Conservation (phyloP, 2,797 vertebrate genomes). For the Hoplostethus mediterraneus region DNA sequence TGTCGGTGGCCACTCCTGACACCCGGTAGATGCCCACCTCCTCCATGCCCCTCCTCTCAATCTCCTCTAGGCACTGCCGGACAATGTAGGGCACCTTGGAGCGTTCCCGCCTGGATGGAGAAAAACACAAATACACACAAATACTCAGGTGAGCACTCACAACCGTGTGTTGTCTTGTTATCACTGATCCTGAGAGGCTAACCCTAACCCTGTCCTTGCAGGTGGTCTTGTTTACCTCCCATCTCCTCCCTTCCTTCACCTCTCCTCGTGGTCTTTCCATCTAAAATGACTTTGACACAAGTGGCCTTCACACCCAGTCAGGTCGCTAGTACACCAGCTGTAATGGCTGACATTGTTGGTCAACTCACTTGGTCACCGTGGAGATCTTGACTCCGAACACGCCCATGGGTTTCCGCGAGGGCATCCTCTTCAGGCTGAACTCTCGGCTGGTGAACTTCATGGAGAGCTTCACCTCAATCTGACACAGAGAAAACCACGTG, state of each 20-base stretch:
- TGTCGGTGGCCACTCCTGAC: conserved; percentile 97
- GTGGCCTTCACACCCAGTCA: conserved; percentile 2
- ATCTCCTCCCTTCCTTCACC: not conserved
- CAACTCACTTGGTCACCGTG: conserved; percentile 95
- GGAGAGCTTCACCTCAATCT: conserved; percentile 97
- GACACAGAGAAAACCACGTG: conserved; percentile 36
- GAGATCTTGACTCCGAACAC: conserved; percentile 98
- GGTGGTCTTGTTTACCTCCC: not conserved
- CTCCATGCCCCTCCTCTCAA: conserved; percentile 98
- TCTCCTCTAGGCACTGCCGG: conserved; percentile 97
- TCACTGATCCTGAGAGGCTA: too few relatives aligned
- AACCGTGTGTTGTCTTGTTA: too few relatives aligned
- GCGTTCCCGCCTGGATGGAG: conserved; percentile 88
- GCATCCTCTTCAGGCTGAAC: conserved; percentile 96
- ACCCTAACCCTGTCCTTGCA: not conserved
- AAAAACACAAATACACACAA: conserved; percentile 16
- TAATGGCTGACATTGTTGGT: not conserved
- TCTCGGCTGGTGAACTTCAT: conserved; percentile 98
- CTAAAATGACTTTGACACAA: not conserved
- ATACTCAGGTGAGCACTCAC: not conserved
- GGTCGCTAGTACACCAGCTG: conserved; percentile 3
- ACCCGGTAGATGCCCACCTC: conserved; percentile 98
- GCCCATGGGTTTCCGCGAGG: conserved; percentile 93
- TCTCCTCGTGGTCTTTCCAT: not conserved
- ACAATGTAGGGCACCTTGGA: conserved; percentile 99